Evolutionary conservation across 2,888 invertebrate species (phyloP).

Genomic region (Patella pellucida): DNA sequence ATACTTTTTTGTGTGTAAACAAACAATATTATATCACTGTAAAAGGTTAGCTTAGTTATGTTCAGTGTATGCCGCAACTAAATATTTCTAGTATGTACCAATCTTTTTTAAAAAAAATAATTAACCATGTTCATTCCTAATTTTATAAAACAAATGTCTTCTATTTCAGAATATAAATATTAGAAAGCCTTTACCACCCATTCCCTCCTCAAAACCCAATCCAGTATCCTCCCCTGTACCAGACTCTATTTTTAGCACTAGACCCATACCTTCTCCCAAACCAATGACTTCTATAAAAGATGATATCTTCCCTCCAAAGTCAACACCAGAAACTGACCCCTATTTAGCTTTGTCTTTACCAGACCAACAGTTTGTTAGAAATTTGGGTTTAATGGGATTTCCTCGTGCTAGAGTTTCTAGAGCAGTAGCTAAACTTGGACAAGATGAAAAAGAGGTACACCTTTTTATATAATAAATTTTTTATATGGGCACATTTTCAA

Average conservation of each 20-base stretch:
- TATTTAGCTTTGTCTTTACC: constrained; percentile 73
- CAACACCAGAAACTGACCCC: constrained; percentile 46
- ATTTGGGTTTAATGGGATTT: constrained; percentile 90
- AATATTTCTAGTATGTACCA: too few species aligned
- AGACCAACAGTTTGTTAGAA: constrained; percentile 79
- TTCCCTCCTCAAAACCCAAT: constrained; percentile 18
- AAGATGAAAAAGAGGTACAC: constrained; percentile 86
- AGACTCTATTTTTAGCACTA: constrained; percentile 11
- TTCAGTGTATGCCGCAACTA: too few species aligned
- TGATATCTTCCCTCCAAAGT: constrained; percentile 21
- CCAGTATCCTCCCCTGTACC: constrained; percentile 5
- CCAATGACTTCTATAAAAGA: constrained; percentile 11
- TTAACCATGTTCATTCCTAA: neutral
- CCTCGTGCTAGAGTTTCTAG: constrained; percentile 84
- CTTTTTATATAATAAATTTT: too few species aligned
- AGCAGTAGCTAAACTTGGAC: constrained; percentile 83
- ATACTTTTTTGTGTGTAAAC: too few species aligned
- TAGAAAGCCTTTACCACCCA: constrained; percentile 53
- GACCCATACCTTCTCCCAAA: neutral
- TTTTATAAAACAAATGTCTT: constrained; percentile 8
- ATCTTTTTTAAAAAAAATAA: too few species aligned
- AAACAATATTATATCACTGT: too few species aligned
- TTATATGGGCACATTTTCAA: too few species aligned
- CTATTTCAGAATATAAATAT: constrained; percentile 54
- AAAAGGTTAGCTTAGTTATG: too few species aligned